Conservation (phyloP, 2,888 invertebrate genomes). For the Allolobophora icterica region DNA sequence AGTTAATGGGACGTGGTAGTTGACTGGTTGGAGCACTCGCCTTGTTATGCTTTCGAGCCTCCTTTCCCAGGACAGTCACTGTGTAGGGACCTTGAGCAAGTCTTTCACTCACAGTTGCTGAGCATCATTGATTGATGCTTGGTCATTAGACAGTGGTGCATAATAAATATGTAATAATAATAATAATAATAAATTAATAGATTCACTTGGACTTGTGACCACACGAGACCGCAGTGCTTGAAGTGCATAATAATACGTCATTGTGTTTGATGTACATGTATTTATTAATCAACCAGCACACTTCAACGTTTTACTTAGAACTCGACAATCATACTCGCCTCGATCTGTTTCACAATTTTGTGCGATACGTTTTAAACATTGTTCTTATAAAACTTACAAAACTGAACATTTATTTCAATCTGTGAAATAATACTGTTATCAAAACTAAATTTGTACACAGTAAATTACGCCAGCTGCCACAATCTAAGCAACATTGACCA, state of each 20-base stretch:
- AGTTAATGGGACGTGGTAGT: too few relatives aligned
- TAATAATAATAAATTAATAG: background rate
- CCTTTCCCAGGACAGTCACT: too few relatives aligned
- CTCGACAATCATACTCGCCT: background rate
- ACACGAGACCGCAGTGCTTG: background rate
- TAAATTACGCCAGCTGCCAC: background rate
- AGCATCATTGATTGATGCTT: too few relatives aligned
- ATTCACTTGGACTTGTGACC: background rate
- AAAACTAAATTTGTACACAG: conserved; percentile 10
- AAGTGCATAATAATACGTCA: background rate
- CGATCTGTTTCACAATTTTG: background rate
- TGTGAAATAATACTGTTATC: background rate
- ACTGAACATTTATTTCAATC: conserved; percentile 1
- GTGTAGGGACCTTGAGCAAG: too few relatives aligned
- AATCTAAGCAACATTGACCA: background rate
- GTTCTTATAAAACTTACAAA: background rate
- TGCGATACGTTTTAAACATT: background rate
- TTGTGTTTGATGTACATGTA: background rate
- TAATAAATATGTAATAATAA: too few relatives aligned
- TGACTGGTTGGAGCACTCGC: too few relatives aligned
- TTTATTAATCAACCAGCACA: background rate
- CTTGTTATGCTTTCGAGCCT: too few relatives aligned
- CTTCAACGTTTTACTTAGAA: background rate
- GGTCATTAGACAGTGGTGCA: too few relatives aligned
- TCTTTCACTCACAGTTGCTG: too few relatives aligned